Percentiles rank a stretch among this genome's conserved stretches.
These are phyloP conservation scores for Felis chaus DNA, from an alignment of 2,113 vertebrate species.

Conservation along the genomic window DNA sequence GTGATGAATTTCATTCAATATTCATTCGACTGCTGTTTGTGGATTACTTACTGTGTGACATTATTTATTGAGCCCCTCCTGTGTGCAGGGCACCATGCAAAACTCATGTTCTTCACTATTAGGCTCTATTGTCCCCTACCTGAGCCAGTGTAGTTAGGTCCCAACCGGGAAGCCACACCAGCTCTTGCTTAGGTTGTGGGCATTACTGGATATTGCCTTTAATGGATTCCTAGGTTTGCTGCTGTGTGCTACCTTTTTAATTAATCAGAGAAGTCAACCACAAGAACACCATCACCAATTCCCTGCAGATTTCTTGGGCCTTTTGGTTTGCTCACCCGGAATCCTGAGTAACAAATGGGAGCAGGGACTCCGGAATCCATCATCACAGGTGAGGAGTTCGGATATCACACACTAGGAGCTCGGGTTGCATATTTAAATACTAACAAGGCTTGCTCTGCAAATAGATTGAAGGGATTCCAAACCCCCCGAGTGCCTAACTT, in stretches of 20 bases:
- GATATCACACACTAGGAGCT: accelerated
- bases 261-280: conserved; percentile 14
- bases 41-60: neutral
- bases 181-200: neutral
- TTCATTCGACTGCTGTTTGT: neutral
- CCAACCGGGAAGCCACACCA: neutral
- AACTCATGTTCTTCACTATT: neutral
- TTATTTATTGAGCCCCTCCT: neutral
- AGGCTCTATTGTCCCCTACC: neutral
- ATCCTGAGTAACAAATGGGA: neutral
- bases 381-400: conserved; percentile 11
- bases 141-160: neutral
- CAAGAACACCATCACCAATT: neutral
- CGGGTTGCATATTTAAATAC: neutral
- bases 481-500: neutral
- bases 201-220: neutral
- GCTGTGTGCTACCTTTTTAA: neutral
- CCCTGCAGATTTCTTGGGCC: neutral
- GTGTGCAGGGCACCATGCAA: neutral
- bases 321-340: neutral
- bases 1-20: neutral
- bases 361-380: neutral
- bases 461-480: neutral
- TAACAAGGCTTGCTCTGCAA: neutral
- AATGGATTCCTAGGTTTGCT: neutral